Evolutionary conservation across 2,113 vertebrate genomes (phyloP).

Genomic region (Daphoenositta chrysoptera): DNA sequence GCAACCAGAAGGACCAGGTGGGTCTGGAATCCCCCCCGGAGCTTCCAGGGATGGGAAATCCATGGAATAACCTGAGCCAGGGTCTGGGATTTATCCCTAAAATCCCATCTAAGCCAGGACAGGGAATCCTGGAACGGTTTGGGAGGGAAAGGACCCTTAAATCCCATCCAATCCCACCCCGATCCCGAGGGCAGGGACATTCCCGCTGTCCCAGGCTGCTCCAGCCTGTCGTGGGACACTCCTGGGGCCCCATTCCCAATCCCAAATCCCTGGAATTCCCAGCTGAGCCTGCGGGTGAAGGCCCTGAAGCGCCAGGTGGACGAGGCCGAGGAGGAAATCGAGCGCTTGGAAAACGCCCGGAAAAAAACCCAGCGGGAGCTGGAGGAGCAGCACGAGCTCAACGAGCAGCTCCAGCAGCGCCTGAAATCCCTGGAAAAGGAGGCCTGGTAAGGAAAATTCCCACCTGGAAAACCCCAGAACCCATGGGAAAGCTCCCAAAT

Average conservation of each 20-base stretch:
- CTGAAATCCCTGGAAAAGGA: slow-evolving; percentile 87
- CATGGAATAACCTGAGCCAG: background rate
- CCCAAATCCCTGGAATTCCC: background rate
- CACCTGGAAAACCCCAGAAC: background rate
- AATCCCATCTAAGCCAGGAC: background rate
- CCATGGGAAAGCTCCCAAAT: accelerated
- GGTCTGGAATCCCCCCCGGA: background rate
- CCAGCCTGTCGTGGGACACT: background rate
- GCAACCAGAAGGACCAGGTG: background rate
- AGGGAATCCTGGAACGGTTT: background rate
- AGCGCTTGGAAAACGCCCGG: slow-evolving; percentile 81
- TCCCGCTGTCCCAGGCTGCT: background rate
- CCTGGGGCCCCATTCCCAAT: background rate
- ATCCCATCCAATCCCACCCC: background rate
- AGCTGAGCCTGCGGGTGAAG: slow-evolving; percentile 90
- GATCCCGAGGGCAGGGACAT: background rate
- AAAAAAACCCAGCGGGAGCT: slow-evolving; percentile 89
- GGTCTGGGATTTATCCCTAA: background rate
- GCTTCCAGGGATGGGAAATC: background rate
- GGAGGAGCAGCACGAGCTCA: slow-evolving; percentile 90
- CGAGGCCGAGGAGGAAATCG: slow-evolving; percentile 89
- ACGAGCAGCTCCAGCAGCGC: slow-evolving; percentile 84
- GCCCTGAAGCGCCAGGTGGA: slow-evolving; percentile 94
- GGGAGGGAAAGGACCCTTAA: background rate
- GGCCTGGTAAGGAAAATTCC: slow-evolving; percentile 75